Evolutionary conservation across 2,113 vertebrate species (phyloP), one percentile per base, ranked within the genome.

Genomic region (Passer domesticus): DNA sequence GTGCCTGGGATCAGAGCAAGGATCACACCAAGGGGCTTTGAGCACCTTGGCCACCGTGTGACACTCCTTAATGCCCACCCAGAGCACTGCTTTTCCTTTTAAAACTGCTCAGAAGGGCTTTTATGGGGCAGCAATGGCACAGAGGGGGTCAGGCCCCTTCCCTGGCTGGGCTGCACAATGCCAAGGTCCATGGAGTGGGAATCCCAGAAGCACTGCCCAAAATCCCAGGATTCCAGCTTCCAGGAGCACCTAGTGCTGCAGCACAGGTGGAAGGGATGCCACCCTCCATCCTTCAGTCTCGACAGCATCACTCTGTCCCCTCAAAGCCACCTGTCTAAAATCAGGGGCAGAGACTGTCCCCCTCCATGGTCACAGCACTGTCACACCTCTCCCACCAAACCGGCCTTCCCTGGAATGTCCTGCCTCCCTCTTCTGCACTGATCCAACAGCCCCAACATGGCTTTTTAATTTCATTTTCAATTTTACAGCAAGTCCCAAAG

Each of bases 321-420:
- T 35, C 56, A 23, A 43, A 77, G 20, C 46, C 27, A 19, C 9
- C 81, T 15, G 33, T 28, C 33, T 11, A 24, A 59, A 70, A 25
- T 2, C 50, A 15, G 0, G 7, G 44, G 13, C 82, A 62, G 79
- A 41, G 63, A 31, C 17, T 0, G 0, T 17, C 39, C 41, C 30
- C 17, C n/a, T 55, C 3, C 4, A 15, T 6, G 22, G 3, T 10
- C 16, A 31, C 6, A 2, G 77, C 41, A 10, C 11, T 1, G 2
- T 39, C 11, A 31, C 47, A 33, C 50, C 37, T 27, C 64, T 84
- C 43, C 47, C 6, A 6, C 3, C 67, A 30, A 13, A 53, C 23
- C 1, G 1, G 16, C 55, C 50, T 52, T 43, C 33, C 67, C 9
- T 14, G 31, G 5, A 13, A 3, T 1, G 19, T 12, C 41, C 83